These are phyloP conservation scores for Chaitophorus viminalis DNA, from an alignment of 2,888 invertebrate genomes.

Conservation along the genomic window DNA sequence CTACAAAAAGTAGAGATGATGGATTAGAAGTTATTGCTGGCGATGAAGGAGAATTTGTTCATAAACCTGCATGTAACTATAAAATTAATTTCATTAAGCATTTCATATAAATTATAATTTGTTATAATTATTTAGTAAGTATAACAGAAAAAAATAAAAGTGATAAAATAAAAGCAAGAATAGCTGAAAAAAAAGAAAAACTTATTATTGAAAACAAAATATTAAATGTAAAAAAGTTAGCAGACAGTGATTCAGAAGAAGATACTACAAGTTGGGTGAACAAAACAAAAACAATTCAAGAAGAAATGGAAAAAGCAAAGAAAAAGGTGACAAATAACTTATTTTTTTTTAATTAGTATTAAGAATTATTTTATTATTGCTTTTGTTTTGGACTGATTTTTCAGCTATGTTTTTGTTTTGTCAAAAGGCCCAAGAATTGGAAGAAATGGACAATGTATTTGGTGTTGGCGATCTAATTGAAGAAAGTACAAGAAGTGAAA, in stretches of 20 bases:
- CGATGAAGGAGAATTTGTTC: slow-evolving; percentile 77
- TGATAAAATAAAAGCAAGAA: slow-evolving; percentile 83
- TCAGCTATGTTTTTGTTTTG: slow-evolving; percentile 62
- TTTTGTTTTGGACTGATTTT: slow-evolving; percentile 51
- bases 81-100: slow-evolving; percentile 18
- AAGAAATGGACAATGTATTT: slow-evolving; percentile 95
- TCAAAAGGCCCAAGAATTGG: slow-evolving; percentile 85
- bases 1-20: slow-evolving; percentile 63
- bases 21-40: slow-evolving; percentile 66
- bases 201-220: slow-evolving; percentile 78
- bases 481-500: slow-evolving; percentile 75
- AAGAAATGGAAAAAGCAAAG: slow-evolving; percentile 85
- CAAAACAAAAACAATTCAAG: slow-evolving; percentile 79
- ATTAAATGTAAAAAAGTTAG: slow-evolving; percentile 73
- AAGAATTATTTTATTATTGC: slow-evolving; percentile 30
- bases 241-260: slow-evolving; percentile 79
- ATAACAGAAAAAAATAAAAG: slow-evolving; percentile 77
- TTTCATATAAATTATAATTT: slow-evolving; percentile 30
- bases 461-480: slow-evolving; percentile 88
- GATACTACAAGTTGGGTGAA: slow-evolving; percentile 86
- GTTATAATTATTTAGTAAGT: slow-evolving; percentile 69
- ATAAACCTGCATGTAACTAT: slow-evolving; percentile 77
- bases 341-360: slow-evolving; percentile 30
- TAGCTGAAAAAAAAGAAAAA: slow-evolving; percentile 82
- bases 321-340: slow-evolving; percentile 74